Conservation (phyloP, 2,888 invertebrate species). For the Hanleya hanleyi region DNA sequence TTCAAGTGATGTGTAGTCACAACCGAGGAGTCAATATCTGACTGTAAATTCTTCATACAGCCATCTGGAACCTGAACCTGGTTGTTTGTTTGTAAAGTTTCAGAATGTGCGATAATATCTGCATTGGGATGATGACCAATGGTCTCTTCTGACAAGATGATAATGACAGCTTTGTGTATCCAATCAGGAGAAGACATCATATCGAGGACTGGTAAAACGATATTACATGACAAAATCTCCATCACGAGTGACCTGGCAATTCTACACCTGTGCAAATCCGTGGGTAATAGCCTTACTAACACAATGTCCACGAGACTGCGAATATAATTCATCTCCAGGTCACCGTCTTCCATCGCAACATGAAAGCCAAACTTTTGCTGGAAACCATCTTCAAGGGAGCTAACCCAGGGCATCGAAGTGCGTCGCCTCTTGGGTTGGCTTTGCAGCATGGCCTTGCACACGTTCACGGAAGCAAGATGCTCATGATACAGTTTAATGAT, state of each 20-base stretch:
- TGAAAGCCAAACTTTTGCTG: slow-evolving; percentile 32
- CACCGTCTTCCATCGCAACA: slow-evolving; percentile 29
- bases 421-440: slow-evolving; percentile 4
- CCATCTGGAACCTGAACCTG: neutral
- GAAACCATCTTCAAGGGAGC: slow-evolving; percentile 37
- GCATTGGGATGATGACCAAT: slow-evolving; percentile 1
- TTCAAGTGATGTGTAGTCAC: too few species aligned
- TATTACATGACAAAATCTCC: slow-evolving; percentile 52
- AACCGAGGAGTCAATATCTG: neutral
- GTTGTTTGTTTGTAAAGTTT: neutral
- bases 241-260: slow-evolving; percentile 19
- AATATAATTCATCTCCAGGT: slow-evolving; percentile 36
- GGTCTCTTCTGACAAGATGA: slow-evolving; percentile 50
- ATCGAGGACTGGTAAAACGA: slow-evolving; percentile 47
- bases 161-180: slow-evolving; percentile 53
- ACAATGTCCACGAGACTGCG: slow-evolving; percentile 31
- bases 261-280: slow-evolving; percentile 33
- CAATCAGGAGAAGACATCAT: slow-evolving; percentile 52
- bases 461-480: slow-evolving; percentile 23
- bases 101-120: neutral
- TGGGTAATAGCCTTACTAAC: slow-evolving; percentile 33
- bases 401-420: slow-evolving; percentile 7
- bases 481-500: slow-evolving; percentile 20
- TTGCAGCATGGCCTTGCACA: neutral
- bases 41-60: neutral